Base-by-base conservation (phyloP, 2,113 vertebrate genomes). In the Tapirus terrestris region DNA sequence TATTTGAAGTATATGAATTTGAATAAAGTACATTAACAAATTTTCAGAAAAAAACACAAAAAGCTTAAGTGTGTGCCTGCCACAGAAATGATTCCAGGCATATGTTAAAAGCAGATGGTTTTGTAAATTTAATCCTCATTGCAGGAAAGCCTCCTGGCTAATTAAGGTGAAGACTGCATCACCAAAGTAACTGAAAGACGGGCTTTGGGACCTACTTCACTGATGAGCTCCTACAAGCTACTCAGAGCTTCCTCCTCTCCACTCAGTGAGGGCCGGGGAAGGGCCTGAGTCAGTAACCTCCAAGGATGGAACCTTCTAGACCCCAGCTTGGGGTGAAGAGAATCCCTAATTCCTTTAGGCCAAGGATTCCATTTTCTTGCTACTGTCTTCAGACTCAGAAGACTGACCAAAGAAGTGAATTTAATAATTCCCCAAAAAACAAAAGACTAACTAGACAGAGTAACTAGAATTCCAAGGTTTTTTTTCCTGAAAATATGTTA, bases 131-230 rank as follows among this genome's bases (percentile, higher is more conserved):
- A 95, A 86, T 86, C 48, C 60, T 75, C 51, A 29, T 1, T 65
- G 75, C 70, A 88, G 53, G 89, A 96, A 95, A 91, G 89, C 65
- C 77, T 93, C 86, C 65, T 39, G 65, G 70, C 70, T 91, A 94
- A 92, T 33, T 29, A 91, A 65, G 36, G 70, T 76, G 20, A 51
- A 67, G 61, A 77, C 0, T 82, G n/a, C 53, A 33, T 65, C 91
- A 88, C 45, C 33, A 8, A 60, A 84, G 31, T 72, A 70, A 67
- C 39, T 6, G 48, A 61, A 43, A 89, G 94, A 61, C 33, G 45
- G 81, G 25, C 39, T 53, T 60, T 36, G 7, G 10, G 70, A 75
- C 29, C 81, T n/a, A 36, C 48, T 53, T 31, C 65, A 77, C 18
- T 3, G 77, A 85, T 39, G 75, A 92, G 84, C 13, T n/a, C 11